Conservation (phyloP, 2,113 vertebrate genomes). For the Halcyon malimbica region DNA sequence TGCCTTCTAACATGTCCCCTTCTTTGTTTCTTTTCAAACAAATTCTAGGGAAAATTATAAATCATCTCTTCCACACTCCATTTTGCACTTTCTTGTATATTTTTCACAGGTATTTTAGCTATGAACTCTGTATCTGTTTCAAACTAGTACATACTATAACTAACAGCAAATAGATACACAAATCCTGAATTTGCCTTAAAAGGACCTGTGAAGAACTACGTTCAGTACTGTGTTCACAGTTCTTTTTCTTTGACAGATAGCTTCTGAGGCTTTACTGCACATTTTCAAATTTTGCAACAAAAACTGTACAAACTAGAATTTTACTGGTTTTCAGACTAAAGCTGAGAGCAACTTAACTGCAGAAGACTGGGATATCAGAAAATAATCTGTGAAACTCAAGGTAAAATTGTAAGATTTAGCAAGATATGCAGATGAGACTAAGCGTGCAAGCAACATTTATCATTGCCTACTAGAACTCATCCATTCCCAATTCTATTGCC, state of each 20-base stretch:
- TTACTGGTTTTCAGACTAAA: neutral
- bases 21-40: neutral
- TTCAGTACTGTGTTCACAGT: neutral
- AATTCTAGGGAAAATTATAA: neutral
- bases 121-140: neutral
- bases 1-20: accelerated
- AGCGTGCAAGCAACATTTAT: accelerated
- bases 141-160: neutral
- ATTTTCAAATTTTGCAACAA: neutral
- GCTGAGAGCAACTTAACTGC: neutral
- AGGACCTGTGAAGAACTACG: neutral
- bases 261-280: neutral
- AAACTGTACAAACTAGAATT: neutral
- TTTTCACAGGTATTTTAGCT: neutral
- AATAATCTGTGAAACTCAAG: neutral
- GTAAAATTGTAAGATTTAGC: neutral
- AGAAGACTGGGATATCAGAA: neutral
- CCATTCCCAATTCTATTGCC: neutral
- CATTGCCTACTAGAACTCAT: neutral
- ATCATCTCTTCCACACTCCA: neutral
- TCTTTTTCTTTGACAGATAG: neutral
- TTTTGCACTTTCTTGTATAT: neutral
- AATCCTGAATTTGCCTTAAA: neutral
- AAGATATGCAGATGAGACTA: neutral
- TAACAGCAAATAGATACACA: neutral